A percentile compares a stretch with the other conserved stretches of the same genome.
These are phyloP conservation scores for Agrotis clavis DNA, from an alignment of 2,888 invertebrate species.

Conservation along the genomic window DNA sequence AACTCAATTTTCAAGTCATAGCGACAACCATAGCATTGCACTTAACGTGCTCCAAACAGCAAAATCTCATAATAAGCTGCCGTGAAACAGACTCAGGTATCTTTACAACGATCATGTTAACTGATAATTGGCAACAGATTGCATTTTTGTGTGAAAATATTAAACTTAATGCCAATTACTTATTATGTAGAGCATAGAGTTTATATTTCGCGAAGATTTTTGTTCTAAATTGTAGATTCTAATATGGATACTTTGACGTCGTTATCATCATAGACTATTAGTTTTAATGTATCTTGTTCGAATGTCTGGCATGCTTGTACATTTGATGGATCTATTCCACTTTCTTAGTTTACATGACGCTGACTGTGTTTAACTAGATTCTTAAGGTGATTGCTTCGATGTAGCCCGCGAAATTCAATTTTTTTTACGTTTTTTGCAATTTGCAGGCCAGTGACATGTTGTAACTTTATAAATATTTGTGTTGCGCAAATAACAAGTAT, in stretches of 20 bases:
- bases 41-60: constrained; percentile 24
- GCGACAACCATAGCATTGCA: constrained; percentile 33
- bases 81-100: constrained; percentile 31
- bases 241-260: constrained; percentile 29
- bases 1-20: neutral
- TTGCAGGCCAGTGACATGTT: too few species aligned
- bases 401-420: too few species aligned
- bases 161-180: constrained; percentile 30
- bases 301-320: constrained; percentile 11
- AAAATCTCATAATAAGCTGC: constrained; percentile 42
- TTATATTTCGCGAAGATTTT: constrained; percentile 30
- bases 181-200: constrained; percentile 35
- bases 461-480: too few species aligned
- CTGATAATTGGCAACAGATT: constrained; percentile 53
- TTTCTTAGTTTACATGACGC: constrained; percentile 24
- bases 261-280: constrained; percentile 40
- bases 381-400: too few species aligned
- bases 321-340: constrained; percentile 40
- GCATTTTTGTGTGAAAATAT: constrained; percentile 48
- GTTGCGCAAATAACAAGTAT: too few species aligned
- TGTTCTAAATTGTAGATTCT: constrained; percentile 16
- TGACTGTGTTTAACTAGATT: constrained; percentile 12
- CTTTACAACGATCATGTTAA: constrained; percentile 40
- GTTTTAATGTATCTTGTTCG: constrained; percentile 12
- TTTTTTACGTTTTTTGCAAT: too few species aligned